phyloP scores from a whole-genome alignment of 2,888 invertebrate species.

The Galerucella calmariensis region DNA sequence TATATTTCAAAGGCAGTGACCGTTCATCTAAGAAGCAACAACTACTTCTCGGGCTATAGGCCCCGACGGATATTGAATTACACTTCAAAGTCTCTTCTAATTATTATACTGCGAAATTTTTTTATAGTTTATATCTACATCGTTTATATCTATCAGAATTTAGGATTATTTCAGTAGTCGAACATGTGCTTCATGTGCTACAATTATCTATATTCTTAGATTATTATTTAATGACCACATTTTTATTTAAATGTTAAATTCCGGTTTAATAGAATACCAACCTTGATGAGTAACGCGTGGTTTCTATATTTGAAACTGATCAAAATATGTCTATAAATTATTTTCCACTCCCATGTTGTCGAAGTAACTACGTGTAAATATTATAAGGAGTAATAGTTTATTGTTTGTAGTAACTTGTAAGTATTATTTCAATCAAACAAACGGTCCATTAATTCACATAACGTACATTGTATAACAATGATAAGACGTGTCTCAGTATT shows the following conservation, averaged over 20 bases:
- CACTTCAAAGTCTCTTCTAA: no score
- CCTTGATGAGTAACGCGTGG: not conserved
- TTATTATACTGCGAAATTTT: no score
- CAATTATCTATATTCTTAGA: no score
- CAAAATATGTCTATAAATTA: constrained; percentile 9
- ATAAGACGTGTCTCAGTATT: not conserved
- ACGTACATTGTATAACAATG: not conserved
- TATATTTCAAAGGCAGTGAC: no score
- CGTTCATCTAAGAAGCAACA: no score
- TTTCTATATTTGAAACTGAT: not conserved
- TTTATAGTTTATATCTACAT: no score
- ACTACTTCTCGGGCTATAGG: no score
- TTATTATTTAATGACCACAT: no score
- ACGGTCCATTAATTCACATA: not conserved
- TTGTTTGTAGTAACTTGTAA: not conserved
- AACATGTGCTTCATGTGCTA: no score
- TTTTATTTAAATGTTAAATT: not conserved
- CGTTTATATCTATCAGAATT: no score
- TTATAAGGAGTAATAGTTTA: not conserved
- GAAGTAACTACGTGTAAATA: not conserved
- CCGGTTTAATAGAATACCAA: not conserved
- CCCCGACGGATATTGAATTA: no score
- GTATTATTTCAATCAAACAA: not conserved
- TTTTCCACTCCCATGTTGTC: constrained; percentile 3
- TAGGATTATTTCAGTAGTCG: no score